A percentile compares a stretch with the other conserved stretches of the same genome.
These are phyloP conservation scores for Drosophila nigromelanica DNA, from an alignment of 1,140 invertebrate genomes.

Conservation along the genomic window DNA sequence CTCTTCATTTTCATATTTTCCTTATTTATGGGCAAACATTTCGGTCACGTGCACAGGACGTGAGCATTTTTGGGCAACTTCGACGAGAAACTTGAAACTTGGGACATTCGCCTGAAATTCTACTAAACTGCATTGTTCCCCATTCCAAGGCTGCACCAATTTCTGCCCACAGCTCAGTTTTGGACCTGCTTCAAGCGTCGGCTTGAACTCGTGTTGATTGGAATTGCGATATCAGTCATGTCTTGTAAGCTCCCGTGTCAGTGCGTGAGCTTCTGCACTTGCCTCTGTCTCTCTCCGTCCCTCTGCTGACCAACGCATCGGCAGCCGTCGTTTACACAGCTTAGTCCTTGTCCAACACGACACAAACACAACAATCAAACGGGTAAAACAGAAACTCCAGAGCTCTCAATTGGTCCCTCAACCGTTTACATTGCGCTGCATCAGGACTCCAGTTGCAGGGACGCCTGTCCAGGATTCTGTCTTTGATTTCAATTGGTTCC, in stretches of 20 bases:
- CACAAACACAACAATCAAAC: conserved; percentile 31
- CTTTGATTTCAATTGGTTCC: conserved; percentile 42
- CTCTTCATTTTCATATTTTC: conserved; percentile 76
- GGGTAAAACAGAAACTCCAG: conserved; percentile 23
- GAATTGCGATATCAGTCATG: conserved; percentile 36
- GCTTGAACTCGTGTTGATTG: conserved; percentile 13
- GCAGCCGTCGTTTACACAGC: conserved; percentile 42
- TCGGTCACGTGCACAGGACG: conserved; percentile 65
- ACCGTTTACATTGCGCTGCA: conserved; percentile 21
- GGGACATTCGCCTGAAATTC: neutral
- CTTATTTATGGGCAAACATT: conserved; percentile 74
- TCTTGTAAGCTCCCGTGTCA: conserved; percentile 32
- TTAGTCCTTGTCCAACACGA: conserved; percentile 54
- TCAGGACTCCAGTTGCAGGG: conserved; percentile 14
- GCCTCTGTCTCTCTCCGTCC: conserved; percentile 1
- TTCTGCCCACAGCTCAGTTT: conserved; percentile 18
- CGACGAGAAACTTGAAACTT: conserved; percentile 27
- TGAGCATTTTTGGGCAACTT: conserved; percentile 72
- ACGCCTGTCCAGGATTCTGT: neutral
- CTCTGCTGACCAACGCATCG: neutral
- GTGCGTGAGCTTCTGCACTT: conserved; percentile 14
- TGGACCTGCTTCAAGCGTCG: conserved; percentile 16
- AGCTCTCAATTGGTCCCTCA: conserved; percentile 33
- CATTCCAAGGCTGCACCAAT: conserved; percentile 46
- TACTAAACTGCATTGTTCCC: conserved; percentile 50